Conservation (phyloP, 2,113 vertebrate species). For the Uria aalge region DNA sequence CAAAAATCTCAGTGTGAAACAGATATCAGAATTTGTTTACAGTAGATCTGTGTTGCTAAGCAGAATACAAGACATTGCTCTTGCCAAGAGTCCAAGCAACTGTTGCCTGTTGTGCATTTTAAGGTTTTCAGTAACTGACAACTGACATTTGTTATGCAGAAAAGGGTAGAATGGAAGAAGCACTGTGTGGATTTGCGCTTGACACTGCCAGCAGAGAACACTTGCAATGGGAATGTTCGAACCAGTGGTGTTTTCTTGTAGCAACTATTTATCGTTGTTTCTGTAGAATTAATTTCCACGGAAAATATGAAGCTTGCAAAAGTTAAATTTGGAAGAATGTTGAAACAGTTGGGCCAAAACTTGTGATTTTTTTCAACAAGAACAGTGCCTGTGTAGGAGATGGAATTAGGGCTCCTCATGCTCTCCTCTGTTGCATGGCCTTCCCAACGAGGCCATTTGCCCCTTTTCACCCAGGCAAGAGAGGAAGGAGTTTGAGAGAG, state of each 20-base stretch:
- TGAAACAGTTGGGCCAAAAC: background rate
- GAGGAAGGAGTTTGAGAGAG: no score
- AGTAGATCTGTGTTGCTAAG: background rate
- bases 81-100: background rate
- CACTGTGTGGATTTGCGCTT: background rate
- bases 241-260: background rate
- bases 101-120: background rate
- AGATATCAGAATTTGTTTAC: background rate
- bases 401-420: background rate
- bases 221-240: background rate
- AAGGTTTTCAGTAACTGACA: background rate
- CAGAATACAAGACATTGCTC: background rate
- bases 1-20: background rate
- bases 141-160: background rate
- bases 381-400: background rate
- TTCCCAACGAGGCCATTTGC: rapidly evolving
- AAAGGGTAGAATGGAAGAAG: background rate
- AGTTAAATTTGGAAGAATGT: background rate
- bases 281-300: background rate
- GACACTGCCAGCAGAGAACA: no score
- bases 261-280: background rate
- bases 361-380: background rate
- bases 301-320: background rate
- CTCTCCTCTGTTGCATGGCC: no score
- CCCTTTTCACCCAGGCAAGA: no score